Evolutionary conservation across 2,888 invertebrate genomes (phyloP).

Genomic region (Agonopterix arenella): DNA sequence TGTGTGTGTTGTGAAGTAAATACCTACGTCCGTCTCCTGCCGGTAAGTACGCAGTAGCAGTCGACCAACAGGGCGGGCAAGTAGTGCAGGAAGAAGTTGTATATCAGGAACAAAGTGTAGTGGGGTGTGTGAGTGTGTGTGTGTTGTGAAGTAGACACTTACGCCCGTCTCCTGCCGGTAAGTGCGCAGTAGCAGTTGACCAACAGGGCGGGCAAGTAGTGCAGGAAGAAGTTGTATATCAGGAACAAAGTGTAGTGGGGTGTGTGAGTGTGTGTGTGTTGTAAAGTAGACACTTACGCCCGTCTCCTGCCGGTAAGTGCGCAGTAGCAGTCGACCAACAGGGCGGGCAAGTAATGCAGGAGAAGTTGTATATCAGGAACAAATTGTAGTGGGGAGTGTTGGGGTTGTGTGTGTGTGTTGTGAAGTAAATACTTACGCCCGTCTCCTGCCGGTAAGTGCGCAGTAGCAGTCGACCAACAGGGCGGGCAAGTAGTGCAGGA

Average conservation of each 20-base stretch:
- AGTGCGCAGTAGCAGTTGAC: conserved; percentile 74
- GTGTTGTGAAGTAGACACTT: no score
- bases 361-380: conserved; percentile 79
- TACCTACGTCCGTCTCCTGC: conserved; percentile 52
- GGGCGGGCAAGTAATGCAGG: conserved; percentile 80
- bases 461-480: conserved; percentile 75
- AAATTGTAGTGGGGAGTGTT: conserved; percentile 46
- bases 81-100: conserved; percentile 80
- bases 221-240: conserved; percentile 79
- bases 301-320: conserved; percentile 66
- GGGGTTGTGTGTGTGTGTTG: no score
- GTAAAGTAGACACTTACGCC: no score
- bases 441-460: conserved; percentile 74
- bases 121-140: no score
- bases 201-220: conserved; percentile 80
- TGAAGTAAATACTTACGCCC: conserved; percentile 62
- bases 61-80: conserved; percentile 81
- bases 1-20: no score
- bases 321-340: conserved; percentile 75
- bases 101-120: conserved; percentile 71
- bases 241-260: conserved; percentile 62
- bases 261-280: no score
- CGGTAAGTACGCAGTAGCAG: conserved; percentile 65
- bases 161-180: conserved; percentile 60
- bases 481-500: conserved; percentile 82